These are phyloP conservation scores for Drosophila gaucha DNA, from an alignment of 2,888 invertebrate genomes.

Conservation along the genomic window DNA sequence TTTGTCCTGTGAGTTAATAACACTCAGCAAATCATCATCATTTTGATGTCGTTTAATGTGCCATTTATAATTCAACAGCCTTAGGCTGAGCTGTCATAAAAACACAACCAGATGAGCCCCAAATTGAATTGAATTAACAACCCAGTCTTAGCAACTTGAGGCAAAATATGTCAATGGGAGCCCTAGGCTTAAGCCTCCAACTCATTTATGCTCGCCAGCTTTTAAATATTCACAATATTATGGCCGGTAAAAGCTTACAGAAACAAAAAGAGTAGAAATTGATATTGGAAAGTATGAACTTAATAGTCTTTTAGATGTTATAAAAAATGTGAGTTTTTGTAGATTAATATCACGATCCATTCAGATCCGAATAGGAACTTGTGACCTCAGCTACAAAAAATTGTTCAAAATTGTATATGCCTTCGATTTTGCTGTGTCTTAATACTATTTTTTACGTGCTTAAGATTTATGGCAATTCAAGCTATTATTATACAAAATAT, in stretches of 20 bases:
- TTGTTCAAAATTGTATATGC: too few relatives aligned
- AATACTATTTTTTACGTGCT: conserved; percentile 4
- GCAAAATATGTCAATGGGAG: conserved; percentile 8
- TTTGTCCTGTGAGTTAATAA: not conserved
- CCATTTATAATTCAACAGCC: conserved; percentile 42
- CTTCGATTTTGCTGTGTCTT: too few relatives aligned
- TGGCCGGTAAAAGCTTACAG: conserved; percentile 37
- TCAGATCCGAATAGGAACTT: too few relatives aligned
- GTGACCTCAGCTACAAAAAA: too few relatives aligned
- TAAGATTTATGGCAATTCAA: not conserved
- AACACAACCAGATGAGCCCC: conserved; percentile 31
- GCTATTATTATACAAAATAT: not conserved
- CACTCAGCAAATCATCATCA: conserved; percentile 16
- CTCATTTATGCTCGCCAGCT: conserved; percentile 1
- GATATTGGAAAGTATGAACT: not conserved
- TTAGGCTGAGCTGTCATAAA: conserved; percentile 31
- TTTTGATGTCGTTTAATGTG: conserved; percentile 26
- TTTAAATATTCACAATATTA: conserved; percentile 56
- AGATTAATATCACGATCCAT: too few relatives aligned
- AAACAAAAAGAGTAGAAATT: not conserved
- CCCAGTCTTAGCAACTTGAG: conserved; percentile 13
- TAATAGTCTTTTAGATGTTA: conserved; percentile 4
- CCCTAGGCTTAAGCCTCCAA: not conserved
- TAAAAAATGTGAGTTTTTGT: too few relatives aligned
- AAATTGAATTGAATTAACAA: conserved; percentile 29